Evolutionary conservation across 2,888 invertebrate species (phyloP).

Genomic region (Heliconius sara): DNA sequence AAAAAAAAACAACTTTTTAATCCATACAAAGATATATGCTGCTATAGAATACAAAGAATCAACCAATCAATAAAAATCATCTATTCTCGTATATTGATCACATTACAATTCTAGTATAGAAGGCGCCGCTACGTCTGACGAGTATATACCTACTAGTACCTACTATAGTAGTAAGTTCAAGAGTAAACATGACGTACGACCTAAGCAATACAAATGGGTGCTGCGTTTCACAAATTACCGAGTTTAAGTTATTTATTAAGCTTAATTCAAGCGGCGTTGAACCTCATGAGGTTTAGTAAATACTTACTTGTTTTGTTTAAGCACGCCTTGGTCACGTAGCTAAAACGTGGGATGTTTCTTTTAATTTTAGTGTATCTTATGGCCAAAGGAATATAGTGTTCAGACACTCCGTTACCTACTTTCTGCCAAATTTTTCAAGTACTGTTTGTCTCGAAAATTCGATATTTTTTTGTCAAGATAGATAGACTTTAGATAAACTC

Average conservation of each 20-base stretch:
- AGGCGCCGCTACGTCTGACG: slow-evolving; percentile 19
- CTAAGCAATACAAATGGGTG: slow-evolving; percentile 31
- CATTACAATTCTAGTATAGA: slow-evolving; percentile 18
- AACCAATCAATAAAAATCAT: background rate
- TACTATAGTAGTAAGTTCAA: background rate
- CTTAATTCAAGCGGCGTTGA: slow-evolving; percentile 16
- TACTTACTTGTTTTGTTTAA: background rate
- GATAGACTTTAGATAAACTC: no score
- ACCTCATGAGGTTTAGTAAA: background rate
- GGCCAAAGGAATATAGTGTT: no score
- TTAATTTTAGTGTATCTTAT: no score
- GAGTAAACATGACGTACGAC: slow-evolving; percentile 20
- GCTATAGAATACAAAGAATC: background rate
- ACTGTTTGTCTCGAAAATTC: no score
- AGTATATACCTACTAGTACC: no score
- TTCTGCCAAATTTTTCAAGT: no score
- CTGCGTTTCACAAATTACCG: slow-evolving; percentile 28
- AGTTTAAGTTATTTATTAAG: slow-evolving; percentile 13
- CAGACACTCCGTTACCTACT: no score
- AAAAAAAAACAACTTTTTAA: background rate
- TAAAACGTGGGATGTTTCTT: background rate
- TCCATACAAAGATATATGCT: background rate
- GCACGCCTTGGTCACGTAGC: background rate
- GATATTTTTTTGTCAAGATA: no score
- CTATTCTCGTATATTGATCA: slow-evolving; percentile 23